phyloP scores from a whole-genome alignment of 2,888 invertebrate species.

The Cabera pusaria region DNA sequence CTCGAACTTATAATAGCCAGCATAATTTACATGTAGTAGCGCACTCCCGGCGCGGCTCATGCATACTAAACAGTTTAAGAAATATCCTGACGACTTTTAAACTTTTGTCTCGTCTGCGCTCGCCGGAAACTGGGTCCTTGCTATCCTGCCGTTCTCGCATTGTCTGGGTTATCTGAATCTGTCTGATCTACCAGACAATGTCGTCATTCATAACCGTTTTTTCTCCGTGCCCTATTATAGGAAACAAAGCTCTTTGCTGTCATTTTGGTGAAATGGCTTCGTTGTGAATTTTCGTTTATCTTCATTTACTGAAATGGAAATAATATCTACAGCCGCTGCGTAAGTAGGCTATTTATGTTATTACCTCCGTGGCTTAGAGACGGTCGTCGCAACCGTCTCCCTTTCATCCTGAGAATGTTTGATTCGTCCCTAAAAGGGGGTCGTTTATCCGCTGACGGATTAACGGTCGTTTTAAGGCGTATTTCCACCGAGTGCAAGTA shows the following conservation, averaged over 20 bases:
- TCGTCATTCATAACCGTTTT: constrained; percentile 46
- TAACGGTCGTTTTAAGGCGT: constrained; percentile 67
- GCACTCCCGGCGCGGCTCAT: constrained; percentile 45
- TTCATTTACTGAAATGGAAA: constrained; percentile 24
- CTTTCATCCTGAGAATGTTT: constrained; percentile 54
- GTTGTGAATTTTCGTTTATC: constrained; percentile 20
- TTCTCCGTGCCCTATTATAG: constrained; percentile 39
- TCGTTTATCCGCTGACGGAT: constrained; percentile 63
- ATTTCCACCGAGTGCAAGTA: constrained; percentile 69
- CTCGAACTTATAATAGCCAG: constrained; percentile 37
- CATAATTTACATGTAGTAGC: constrained; percentile 51
- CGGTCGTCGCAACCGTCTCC: constrained; percentile 37
- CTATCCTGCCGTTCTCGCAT: constrained; percentile 61
- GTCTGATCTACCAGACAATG: constrained; percentile 60
- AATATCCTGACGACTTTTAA: constrained; percentile 60
- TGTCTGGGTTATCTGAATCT: constrained; percentile 66
- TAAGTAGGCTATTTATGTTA: constrained; percentile 32
- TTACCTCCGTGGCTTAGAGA: constrained; percentile 26
- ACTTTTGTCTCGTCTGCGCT: constrained; percentile 62
- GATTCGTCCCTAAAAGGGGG: constrained; percentile 58
- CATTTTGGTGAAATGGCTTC: constrained; percentile 33
- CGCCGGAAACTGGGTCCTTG: constrained; percentile 68
- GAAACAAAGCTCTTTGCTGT: constrained; percentile 37
- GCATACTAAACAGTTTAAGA: constrained; percentile 66
- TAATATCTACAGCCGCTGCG: constrained; percentile 19